These are phyloP conservation scores for Meles meles DNA, from an alignment of 2,113 vertebrate genomes.

Conservation along the genomic window DNA sequence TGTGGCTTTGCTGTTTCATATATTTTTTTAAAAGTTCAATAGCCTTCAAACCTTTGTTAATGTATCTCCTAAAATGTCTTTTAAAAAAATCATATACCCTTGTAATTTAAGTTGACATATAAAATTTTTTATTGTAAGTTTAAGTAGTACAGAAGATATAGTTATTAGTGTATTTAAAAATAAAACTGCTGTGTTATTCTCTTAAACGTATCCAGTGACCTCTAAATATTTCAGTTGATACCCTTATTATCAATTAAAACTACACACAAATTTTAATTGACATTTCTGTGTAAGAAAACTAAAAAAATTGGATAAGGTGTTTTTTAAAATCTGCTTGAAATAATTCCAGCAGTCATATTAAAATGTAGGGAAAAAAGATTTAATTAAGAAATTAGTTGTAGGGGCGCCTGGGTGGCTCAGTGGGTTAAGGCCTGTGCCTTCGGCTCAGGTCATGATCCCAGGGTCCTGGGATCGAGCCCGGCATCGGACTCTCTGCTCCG, in stretches of 20 bases:
- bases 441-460: too few relatives aligned
- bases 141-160: background rate
- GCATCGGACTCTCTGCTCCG: too few relatives aligned
- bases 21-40: background rate
- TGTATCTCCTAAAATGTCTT: slow-evolving; percentile 5
- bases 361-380: background rate
- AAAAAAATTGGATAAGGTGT: background rate
- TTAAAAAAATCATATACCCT: background rate
- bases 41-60: background rate
- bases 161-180: background rate
- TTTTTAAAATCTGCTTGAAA: background rate
- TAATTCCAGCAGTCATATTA: background rate
- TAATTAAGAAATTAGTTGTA: slow-evolving; percentile 26
- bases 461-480: too few relatives aligned
- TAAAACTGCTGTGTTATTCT: background rate
- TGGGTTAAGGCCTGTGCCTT: too few relatives aligned
- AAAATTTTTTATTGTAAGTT: background rate
- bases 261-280: background rate
- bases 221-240: slow-evolving; percentile 32
- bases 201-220: background rate
- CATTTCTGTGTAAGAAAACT: background rate
- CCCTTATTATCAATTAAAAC: slow-evolving; percentile 5
- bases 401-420: too few relatives aligned
- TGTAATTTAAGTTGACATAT: background rate
- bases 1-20: background rate